Percentiles rank a stretch among this genome's conserved stretches.
phyloP scores from a whole-genome alignment of 2,113 vertebrate genomes.

The Girardinichthys multiradiatus region DNA sequence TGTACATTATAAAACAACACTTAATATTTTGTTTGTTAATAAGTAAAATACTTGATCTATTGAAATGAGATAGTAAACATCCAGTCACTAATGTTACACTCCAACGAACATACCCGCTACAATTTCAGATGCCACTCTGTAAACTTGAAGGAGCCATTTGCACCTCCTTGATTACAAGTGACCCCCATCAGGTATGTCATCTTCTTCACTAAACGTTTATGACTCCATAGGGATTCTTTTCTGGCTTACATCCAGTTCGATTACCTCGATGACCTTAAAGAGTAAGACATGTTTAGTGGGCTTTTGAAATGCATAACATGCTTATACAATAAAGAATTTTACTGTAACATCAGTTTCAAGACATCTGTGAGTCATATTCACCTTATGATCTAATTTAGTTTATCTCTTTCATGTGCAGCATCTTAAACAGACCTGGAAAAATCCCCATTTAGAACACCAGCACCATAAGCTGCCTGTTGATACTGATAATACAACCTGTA shows the following conservation, averaged over 20 bases:
- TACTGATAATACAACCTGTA: not conserved
- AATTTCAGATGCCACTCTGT: not conserved
- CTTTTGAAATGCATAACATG: conserved; percentile 1
- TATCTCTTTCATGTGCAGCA: not conserved
- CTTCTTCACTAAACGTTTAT: conserved; percentile 7
- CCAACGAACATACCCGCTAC: not conserved
- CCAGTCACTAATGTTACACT: not conserved
- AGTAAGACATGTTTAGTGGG: not conserved
- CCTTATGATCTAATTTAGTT: not conserved
- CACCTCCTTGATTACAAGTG: conserved; percentile 5
- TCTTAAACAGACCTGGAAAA: not conserved
- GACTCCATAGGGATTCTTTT: not conserved
- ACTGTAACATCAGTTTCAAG: not conserved
- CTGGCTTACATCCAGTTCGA: not conserved
- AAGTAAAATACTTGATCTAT: not conserved
- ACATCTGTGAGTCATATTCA: not conserved
- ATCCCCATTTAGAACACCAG: not conserved
- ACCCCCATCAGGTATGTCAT: not conserved
- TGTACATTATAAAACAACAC: not conserved
- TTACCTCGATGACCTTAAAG: not conserved
- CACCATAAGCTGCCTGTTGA: not conserved
- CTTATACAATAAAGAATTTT: not conserved
- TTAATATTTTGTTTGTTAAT: not conserved
- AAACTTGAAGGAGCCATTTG: not conserved
- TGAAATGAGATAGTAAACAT: not conserved